Conservation (phyloP, 2,113 vertebrate genomes). For the Crotalus tigris region DNA sequence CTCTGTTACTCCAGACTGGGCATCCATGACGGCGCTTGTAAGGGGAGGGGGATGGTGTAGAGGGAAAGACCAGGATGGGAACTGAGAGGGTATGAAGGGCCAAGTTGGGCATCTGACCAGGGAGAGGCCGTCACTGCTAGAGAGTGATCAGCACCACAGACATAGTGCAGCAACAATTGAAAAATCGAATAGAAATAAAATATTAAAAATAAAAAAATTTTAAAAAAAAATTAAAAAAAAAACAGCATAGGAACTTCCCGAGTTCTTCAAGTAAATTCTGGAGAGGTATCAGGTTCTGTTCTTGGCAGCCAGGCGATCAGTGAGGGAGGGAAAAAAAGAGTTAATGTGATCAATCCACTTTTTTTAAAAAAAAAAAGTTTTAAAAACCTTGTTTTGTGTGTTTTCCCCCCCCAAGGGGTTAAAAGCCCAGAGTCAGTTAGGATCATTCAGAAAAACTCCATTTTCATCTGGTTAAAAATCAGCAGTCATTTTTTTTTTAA, state of each 20-base stretch:
- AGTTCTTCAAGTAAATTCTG: conserved; percentile 68
- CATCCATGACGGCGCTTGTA: conserved; percentile 66
- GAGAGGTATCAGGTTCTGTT: conserved; percentile 67
- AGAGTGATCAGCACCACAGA: conserved; percentile 66
- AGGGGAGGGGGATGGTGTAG: conserved; percentile 39
- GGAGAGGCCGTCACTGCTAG: conserved; percentile 58
- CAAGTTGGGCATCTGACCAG: conserved; percentile 52
- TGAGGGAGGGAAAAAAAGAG: conserved; percentile 64
- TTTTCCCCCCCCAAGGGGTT: conserved; percentile 55
- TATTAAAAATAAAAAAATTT: conserved; percentile 63
- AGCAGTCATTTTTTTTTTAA: conserved; percentile 36
- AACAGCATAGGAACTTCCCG: conserved; percentile 66
- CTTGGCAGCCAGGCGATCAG: conserved; percentile 66
- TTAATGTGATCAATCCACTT: conserved; percentile 66
- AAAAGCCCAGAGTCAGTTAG: conserved; percentile 64
- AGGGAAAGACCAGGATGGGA: conserved; percentile 60
- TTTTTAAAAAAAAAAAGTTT: conserved; percentile 9
- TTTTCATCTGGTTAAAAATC: conserved; percentile 68
- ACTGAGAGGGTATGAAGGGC: background rate
- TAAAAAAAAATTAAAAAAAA: conserved; percentile 43
- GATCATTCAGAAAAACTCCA: conserved; percentile 70
- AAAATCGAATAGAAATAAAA: conserved; percentile 72
- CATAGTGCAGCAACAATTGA: conserved; percentile 69
- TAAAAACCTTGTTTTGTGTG: conserved; percentile 62
- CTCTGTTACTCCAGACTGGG: conserved; percentile 62